Base-by-base conservation (phyloP, 1,140 invertebrate genomes). In the Bombus ignitus region DNA sequence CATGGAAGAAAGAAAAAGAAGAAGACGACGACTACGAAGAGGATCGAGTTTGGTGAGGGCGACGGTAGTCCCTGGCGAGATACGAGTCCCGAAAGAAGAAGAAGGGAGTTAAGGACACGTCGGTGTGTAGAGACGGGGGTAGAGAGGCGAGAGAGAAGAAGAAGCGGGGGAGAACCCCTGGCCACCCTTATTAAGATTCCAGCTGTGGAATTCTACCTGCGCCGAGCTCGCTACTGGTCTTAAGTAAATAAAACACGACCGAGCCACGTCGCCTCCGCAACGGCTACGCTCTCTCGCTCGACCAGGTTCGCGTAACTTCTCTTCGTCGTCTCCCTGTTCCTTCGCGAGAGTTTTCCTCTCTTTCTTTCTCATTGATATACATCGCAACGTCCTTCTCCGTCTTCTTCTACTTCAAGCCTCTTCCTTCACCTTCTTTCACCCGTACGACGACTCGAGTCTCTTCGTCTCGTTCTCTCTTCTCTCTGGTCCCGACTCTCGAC, bases 111-210 rank as follows among this genome's bases (percentile, higher is more conserved):
- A 70, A 59, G 74, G 72, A 66, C 37, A 37, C 35, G 47, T 3
- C 15, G 53, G 37, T 9, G 35, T 25, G 47, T 15, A 9, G 10
- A 68, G 37, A 10, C 22, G 59, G 44, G 37, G 65, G 71, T 4
- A 62, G 65, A 68, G 66, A 35, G 18, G 22, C 66, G 66, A 39
- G 74, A 68, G 32, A 84, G 76, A 82, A 71, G 79, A 84, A 83
- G 83, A 76, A 78, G 73, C 78, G 71, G 75, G 90, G 88, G 93
- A 94, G 94, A 94, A 94, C 92, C 92, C 83, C 94, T 94, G 94
- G 75, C 92, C 92, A 94, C 94, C 94, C 94, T 95, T 95, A 95
- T 95, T 95, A 95, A 95, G 92, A 95, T 95, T 95, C 94, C 94
- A 94, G 92, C 92, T 93, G 92, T 94, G 94, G 94, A 95, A 95